A percentile compares a stretch with the other conserved stretches of the same genome.
Evolutionary conservation across 2,888 invertebrate genomes (phyloP).

Genomic region (Agrochola lota): DNA sequence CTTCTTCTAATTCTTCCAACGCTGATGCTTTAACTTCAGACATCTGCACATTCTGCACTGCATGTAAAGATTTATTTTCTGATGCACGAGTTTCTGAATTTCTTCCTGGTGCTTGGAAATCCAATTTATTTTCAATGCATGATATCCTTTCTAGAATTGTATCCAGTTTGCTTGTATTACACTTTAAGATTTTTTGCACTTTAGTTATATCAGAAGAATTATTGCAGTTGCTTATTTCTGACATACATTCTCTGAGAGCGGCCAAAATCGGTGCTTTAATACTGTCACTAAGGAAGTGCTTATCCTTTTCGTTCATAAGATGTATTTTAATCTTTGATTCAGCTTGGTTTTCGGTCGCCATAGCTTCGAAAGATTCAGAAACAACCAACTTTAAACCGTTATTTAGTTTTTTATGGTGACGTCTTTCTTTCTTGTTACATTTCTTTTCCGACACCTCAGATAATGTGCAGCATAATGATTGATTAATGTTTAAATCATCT

Average conservation of each 20-base stretch:
- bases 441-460: conserved; percentile 82
- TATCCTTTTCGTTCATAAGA: conserved; percentile 85
- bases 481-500: conserved; percentile 83
- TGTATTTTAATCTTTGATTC: conserved; percentile 84
- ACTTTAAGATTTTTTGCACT: conserved; percentile 74
- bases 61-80: conserved; percentile 20
- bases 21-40: conserved; percentile 72
- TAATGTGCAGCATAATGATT: conserved; percentile 79
- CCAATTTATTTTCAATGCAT: conserved; percentile 78
- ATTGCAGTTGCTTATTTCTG: conserved; percentile 72
- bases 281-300: conserved; percentile 78
- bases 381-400: conserved; percentile 70
- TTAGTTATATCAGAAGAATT: conserved; percentile 69
- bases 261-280: conserved; percentile 81
- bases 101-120: conserved; percentile 43
- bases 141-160: conserved; percentile 77
- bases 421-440: conserved; percentile 70
- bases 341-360: conserved; percentile 78
- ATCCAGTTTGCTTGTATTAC: conserved; percentile 78
- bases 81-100: conserved; percentile 8
- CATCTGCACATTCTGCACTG: conserved; percentile 35
- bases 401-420: conserved; percentile 62
- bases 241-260: conserved; percentile 80
- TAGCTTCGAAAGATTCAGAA: conserved; percentile 83
- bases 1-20: conserved; percentile 80